Evolutionary conservation across 2,888 invertebrate species (phyloP).

Genomic region (Pristionchus entomophagus): DNA sequence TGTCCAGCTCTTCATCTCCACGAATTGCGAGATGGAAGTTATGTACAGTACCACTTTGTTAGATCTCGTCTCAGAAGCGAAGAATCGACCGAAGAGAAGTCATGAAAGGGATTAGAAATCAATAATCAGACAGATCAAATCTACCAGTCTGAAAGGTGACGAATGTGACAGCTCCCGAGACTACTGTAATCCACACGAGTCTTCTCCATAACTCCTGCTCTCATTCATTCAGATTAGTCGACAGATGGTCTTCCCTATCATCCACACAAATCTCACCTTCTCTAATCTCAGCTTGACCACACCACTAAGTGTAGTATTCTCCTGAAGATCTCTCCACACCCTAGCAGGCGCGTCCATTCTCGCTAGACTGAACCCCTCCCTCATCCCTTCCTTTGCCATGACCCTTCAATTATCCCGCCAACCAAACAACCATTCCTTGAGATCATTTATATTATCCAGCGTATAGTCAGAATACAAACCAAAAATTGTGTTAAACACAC

Average conservation of each 20-base stretch:
- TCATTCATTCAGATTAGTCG: no score
- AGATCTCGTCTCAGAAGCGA: constrained; percentile 17
- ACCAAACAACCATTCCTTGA: not conserved
- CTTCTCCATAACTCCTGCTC: not conserved
- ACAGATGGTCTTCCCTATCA: no score
- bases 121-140: not conserved
- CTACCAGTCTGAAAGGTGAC: constrained; percentile 10
- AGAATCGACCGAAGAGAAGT: not conserved
- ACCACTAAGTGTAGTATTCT: constrained; percentile 13
- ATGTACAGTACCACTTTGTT: constrained; percentile 1
- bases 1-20: constrained; percentile 99
- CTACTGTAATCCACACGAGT: not conserved
- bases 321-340: constrained; percentile 26
- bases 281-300: constrained; percentile 36
- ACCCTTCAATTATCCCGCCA: not conserved
- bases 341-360: constrained; percentile 18
- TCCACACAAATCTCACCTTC: constrained; percentile 37
- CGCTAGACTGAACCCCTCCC: not conserved
- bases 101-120: not conserved
- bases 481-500: constrained; percentile 33
- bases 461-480: not conserved
- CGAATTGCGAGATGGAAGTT: constrained; percentile 97
- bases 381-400: no score
- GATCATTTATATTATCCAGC: constrained; percentile 34
- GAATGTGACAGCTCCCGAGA: not conserved